phyloP scores from a whole-genome alignment of 2,797 vertebrate species.

The Momotus momota region DNA sequence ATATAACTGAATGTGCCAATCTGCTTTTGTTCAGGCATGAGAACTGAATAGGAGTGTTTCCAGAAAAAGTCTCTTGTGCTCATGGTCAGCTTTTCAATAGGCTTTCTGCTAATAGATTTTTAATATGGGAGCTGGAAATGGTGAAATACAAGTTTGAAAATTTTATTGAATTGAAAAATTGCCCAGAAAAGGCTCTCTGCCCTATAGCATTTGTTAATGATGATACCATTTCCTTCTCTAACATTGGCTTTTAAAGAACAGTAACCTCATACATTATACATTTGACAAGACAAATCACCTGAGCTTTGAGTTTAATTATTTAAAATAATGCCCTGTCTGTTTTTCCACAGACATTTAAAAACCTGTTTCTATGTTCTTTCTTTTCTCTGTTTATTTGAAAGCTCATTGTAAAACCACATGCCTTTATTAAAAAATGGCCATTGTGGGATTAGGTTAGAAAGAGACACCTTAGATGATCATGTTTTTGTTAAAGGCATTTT shows the following conservation, averaged over 20 bases:
- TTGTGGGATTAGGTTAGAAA: neutral
- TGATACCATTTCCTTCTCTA: constrained; percentile 14
- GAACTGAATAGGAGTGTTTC: constrained; percentile 73
- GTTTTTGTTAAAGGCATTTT: neutral
- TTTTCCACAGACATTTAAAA: constrained; percentile 2
- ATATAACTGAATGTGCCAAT: constrained; percentile 71
- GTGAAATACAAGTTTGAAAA: constrained; percentile 10
- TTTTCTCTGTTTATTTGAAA: constrained; percentile 1
- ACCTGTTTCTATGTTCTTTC: neutral
- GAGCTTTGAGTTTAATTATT: constrained; percentile 15
- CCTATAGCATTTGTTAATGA: neutral
- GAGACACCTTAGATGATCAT: neutral
- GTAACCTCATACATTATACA: neutral
- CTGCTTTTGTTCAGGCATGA: constrained; percentile 74
- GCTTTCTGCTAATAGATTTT: constrained; percentile 71
- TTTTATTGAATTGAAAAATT: constrained; percentile 43
- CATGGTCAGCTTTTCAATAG: constrained; percentile 54
- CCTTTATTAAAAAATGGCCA: neutral
- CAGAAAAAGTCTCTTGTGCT: constrained; percentile 68
- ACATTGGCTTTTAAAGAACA: neutral
- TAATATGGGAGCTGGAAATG: constrained; percentile 64
- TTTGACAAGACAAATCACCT: constrained; percentile 35
- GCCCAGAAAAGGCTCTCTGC: neutral
- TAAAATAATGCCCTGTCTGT: neutral
- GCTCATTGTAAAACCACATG: neutral